Evolutionary conservation across 2,113 vertebrate genomes (phyloP).

Genomic region (Sardina pilchardus): DNA sequence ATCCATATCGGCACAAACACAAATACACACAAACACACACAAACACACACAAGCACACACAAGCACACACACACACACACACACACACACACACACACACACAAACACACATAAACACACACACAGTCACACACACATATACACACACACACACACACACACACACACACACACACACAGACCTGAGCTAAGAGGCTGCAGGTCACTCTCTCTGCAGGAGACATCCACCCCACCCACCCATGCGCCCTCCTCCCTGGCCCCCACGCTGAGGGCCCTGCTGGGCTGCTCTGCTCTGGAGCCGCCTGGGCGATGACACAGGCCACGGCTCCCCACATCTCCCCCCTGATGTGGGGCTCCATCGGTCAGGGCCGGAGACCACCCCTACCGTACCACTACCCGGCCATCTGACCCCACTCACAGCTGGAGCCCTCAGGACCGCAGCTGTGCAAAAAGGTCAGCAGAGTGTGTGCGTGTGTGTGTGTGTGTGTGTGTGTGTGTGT

Average conservation of each 20-base stretch:
- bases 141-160: constrained; percentile 11
- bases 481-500: constrained; percentile 31
- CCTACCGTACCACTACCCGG: neutral
- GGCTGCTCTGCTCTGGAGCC: too few species aligned
- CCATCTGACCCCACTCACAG: neutral
- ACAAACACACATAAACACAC: constrained; percentile 33
- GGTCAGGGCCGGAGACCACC: constrained; percentile 38
- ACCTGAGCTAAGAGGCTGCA: constrained; percentile 40
- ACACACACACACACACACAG: constrained; percentile 33
- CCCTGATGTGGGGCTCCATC: constrained; percentile 35
- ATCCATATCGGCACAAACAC: neutral
- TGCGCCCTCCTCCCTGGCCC: neutral
- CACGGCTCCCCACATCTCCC: neutral
- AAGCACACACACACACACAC: constrained; percentile 17
- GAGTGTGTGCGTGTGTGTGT: constrained; percentile 16
- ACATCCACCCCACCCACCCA: neutral
- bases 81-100: constrained; percentile 22
- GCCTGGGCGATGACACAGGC: neutral
- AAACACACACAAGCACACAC: constrained; percentile 21
- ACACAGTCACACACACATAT: neutral
- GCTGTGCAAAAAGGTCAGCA: neutral
- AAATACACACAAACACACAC: neutral
- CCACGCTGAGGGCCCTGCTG: neutral
- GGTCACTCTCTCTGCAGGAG: constrained; percentile 33
- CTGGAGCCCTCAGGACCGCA: neutral